Conservation (phyloP, 2,888 invertebrate genomes). For the Drosophila neonasuta region DNA sequence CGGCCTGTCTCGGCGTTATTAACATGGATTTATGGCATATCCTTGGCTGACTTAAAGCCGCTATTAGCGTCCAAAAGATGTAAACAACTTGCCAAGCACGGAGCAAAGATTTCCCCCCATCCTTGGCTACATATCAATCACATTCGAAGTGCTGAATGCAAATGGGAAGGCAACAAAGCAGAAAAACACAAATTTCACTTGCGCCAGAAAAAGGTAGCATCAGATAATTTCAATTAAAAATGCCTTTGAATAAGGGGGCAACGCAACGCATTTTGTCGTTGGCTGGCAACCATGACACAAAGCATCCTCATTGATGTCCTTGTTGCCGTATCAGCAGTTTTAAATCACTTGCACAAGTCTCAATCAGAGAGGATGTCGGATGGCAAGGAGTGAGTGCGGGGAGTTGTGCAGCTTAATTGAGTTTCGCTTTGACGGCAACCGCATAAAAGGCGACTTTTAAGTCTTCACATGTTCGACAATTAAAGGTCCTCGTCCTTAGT, state of each 20-base stretch:
- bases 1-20: conserved; percentile 54
- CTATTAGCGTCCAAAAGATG: conserved; percentile 70
- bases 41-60: conserved; percentile 65
- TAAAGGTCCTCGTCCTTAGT: conserved; percentile 51
- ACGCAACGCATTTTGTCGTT: conserved; percentile 49
- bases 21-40: conserved; percentile 76
- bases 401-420: conserved; percentile 69
- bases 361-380: background rate
- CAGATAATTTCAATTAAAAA: conserved; percentile 77
- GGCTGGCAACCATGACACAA: conserved; percentile 61
- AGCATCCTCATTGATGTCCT: conserved; percentile 64
- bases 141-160: conserved; percentile 14
- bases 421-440: conserved; percentile 77
- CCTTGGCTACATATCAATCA: conserved; percentile 32
- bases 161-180: conserved; percentile 57
- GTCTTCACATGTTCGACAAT: conserved; percentile 71
- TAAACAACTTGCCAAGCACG: conserved; percentile 56
- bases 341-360: conserved; percentile 55
- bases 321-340: conserved; percentile 73
- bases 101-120: conserved; percentile 8
- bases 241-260: conserved; percentile 58
- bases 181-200: conserved; percentile 64
- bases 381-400: background rate
- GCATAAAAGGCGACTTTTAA: conserved; percentile 77
- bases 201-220: conserved; percentile 55